Evolutionary conservation across 2,888 invertebrate genomes (phyloP).

Genomic region (Nemapogon koenigi): DNA sequence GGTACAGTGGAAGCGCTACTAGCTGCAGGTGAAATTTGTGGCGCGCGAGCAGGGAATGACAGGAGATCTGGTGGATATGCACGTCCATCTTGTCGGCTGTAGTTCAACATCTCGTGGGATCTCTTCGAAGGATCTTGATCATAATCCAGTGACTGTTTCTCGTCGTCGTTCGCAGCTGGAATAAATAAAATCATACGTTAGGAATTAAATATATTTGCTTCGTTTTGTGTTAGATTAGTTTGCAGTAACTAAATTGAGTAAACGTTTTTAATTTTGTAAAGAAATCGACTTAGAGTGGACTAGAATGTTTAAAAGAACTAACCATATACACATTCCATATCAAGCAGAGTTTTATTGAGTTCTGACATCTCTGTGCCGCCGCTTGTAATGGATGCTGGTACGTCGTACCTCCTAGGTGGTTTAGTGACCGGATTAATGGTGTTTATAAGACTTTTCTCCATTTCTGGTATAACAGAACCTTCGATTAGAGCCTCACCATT

Average conservation of each 20-base stretch:
- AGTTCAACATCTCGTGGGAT: conserved; percentile 61
- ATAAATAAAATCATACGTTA: conserved; percentile 8
- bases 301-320: conserved; percentile 36
- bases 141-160: conserved; percentile 71
- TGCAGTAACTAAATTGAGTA: no score
- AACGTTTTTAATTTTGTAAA: no score
- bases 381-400: conserved; percentile 72
- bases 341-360: conserved; percentile 79
- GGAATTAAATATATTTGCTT: conserved; percentile 13
- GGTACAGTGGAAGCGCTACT: conserved; percentile 84
- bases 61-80: conserved; percentile 83
- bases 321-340: conserved; percentile 82
- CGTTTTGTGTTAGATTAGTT: conserved; percentile 4
- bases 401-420: conserved; percentile 79
- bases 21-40: conserved; percentile 79
- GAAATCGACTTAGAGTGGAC: no score
- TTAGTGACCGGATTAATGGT: conserved; percentile 87
- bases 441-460: conserved; percentile 84
- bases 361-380: conserved; percentile 85
- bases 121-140: conserved; percentile 62
- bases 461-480: conserved; percentile 79
- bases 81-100: conserved; percentile 62
- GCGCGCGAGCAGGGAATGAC: conserved; percentile 75
- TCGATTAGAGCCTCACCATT: conserved; percentile 76
- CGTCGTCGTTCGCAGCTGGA: conserved; percentile 70